phyloP scores from a whole-genome alignment of 2,888 invertebrate genomes.

The Podabrus alpinus region DNA sequence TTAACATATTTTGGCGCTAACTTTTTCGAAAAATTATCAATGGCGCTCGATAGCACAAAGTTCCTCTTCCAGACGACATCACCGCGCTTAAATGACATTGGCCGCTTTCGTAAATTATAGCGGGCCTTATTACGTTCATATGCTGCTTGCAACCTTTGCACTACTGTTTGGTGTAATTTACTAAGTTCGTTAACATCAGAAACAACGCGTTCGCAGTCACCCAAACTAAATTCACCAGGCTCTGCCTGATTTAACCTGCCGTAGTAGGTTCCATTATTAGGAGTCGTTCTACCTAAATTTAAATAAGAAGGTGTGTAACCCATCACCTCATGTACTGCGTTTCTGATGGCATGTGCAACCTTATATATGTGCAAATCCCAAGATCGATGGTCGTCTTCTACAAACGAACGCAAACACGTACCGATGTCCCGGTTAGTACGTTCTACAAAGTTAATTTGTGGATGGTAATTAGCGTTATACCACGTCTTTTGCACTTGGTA shows the following conservation, averaged over 20 bases:
- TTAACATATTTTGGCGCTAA: too few relatives aligned
- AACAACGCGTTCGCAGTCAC: not conserved
- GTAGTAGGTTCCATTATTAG: slow-evolving; percentile 23
- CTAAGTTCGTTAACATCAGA: not conserved
- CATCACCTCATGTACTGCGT: slow-evolving; percentile 26
- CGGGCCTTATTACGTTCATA: too few relatives aligned
- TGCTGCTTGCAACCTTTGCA: slow-evolving; percentile 9
- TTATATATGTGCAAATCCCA: slow-evolving; percentile 38
- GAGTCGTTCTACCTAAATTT: slow-evolving; percentile 28
- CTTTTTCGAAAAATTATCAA: too few relatives aligned
- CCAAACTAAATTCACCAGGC: not conserved
- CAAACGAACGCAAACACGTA: slow-evolving; percentile 26
- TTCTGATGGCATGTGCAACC: slow-evolving; percentile 26
- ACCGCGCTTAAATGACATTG: too few relatives aligned
- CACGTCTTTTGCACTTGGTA: slow-evolving; percentile 19
- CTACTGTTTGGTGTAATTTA: not conserved
- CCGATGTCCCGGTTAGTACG: slow-evolving; percentile 24
- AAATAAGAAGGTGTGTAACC: slow-evolving; percentile 20
- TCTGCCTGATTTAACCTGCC: not conserved
- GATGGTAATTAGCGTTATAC: slow-evolving; percentile 14
- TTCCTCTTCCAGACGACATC: slow-evolving; percentile 9
- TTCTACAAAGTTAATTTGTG: too few relatives aligned
- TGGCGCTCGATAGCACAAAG: too few relatives aligned
- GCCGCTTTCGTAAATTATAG: too few relatives aligned
- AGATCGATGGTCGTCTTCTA: slow-evolving; percentile 20